Base-by-base conservation (phyloP, 2,888 invertebrate genomes). In the Escarpia spicata region DNA sequence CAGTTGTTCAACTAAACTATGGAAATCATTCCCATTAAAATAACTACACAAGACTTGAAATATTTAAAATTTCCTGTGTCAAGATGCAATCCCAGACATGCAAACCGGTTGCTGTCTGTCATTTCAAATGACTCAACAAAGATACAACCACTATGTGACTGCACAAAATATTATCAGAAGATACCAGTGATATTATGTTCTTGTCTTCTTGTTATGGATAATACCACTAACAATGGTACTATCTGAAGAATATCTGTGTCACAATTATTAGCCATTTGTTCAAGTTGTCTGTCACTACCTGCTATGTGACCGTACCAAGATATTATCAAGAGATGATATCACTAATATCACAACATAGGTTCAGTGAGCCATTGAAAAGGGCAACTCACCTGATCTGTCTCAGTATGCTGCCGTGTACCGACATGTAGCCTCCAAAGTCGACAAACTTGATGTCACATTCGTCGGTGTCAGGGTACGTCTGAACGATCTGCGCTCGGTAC, bases 391-490 rank as follows among this genome's bases (percentile, higher is more conserved):
- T 97, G 95, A 99, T 99, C 97, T 99, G 99, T 96, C 98, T 98
- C 96, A 99, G 97, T 94, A 97, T 97, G 93, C 97, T 97, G 94
- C 98, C 98, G 95, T 98, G 97, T 92, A 99, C 97, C 93, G 97
- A 97, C 95, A 98, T 97, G 96, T 98, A 99, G 92, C 99, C 99
- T 92, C 99, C 99, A 95, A 98, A 98, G 97, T 99, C 99, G 92
- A 99, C 98, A 96, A 98, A 98, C 97, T 98, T 98, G 93, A 99
- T 98, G 94, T 98, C 97, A 95, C 98, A 98, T 90, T 97, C 97
- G 93, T 97, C 97, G 95, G 98, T 97, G 92, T 97, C 97, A 1
- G 96, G 96, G 94, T 97, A 97, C 94, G 98, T 98, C 89, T 97
- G 97, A 93, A 98, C 97, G 92, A 99, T 98, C 97, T 98, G 98